Base-by-base conservation (phyloP, 2,888 invertebrate genomes). In the Norana najaformis region DNA sequence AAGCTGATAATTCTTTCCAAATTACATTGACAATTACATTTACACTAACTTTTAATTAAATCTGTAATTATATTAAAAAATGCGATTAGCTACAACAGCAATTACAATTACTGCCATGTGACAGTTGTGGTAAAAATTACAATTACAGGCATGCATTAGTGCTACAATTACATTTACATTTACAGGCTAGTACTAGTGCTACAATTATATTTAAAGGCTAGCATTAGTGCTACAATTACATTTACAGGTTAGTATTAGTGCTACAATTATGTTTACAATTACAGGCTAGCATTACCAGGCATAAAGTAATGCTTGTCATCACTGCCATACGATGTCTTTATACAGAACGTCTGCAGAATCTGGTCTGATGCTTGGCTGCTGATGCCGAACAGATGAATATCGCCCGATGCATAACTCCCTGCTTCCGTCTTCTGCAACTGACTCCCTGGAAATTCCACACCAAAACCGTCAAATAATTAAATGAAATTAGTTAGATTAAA, bases 361-460 rank as follows among this genome's bases (percentile, higher is more conserved):
- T 37, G 88, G 30, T 90, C 88, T 11, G 89, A 30, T 16, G 88
- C 34, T 20, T 38, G 47, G 35, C 82, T n/a, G 37, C 69, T 53
- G 82, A 91, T 90, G 47, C 91, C 92, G 14, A 91, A 90, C 90
- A 92, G 89, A 88, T 92, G 92, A 88, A 90, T 90, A 37, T 83
- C 36, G 20, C 83, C 88, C 5, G 91, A 91, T 16, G 91, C 89
- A 41, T 91, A 90, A 88, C 91, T 91, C 41, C 92, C 92, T 34
- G 88, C 41, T 85, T 92, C 91, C 35, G 92, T 92, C 89, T 91
- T 89, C 89, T 92, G 92, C 3, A 91, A 91, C 23, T 91, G 37
- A 37, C 89, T 90, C 18, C 91, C 91, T 91, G 37, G 4, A 88
- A 85, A 36, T 85, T 36, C 37, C 20, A 69, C 69, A 69, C 30